Base-by-base conservation (phyloP, 2,797 vertebrate genomes). In the Nyctalus aviator region DNA sequence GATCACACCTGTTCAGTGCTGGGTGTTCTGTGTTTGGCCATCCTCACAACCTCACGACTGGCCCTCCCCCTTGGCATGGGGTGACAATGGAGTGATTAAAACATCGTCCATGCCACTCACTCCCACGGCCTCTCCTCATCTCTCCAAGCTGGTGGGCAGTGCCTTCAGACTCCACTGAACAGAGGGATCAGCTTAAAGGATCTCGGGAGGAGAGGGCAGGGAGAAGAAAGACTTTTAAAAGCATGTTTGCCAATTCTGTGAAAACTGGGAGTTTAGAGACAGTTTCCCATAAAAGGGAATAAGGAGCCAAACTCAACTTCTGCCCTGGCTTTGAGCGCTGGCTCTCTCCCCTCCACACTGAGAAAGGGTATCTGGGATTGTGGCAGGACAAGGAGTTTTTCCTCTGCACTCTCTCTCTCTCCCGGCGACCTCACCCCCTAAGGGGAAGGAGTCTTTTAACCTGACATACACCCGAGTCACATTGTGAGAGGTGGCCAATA, bases 271-370 rank as follows among this genome's bases (percentile, higher is more conserved):
- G 17, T 41, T 82, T 66, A 64, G 44, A 68, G 89, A 75, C 20
- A 1, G 14, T 5, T 27, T 82, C n/a, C 11, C 15, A 1, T 2
- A 46, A 66, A 20, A 75, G 12, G 37, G 21, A 37, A 17, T 13
- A 21, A 85, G 32, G 35, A 82, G 41, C 9, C 55, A 44, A 12
- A 46, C 7, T 27, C 44, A 21, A 20, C 37, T 18, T 41, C 66
- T 21, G 48, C 48, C 44, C 7, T 17, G 90, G n/a, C 20, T 48
- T 30, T 50, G 48, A 20, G 48, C 0, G 7, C 35, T 13, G 7
- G 21, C n/a, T 35, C 23, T 46, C 41, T 12, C 3, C 13, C 13
- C n/a, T n/a, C 0, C 4, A 3, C 30, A 3, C 30, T 3, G 59
- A 81, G n/a, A n/a, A 30, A 37, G 79, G 75, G 5, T 44, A 5